Conservation (phyloP, 2,113 vertebrate species). For the Pachycephala philippinensis region DNA sequence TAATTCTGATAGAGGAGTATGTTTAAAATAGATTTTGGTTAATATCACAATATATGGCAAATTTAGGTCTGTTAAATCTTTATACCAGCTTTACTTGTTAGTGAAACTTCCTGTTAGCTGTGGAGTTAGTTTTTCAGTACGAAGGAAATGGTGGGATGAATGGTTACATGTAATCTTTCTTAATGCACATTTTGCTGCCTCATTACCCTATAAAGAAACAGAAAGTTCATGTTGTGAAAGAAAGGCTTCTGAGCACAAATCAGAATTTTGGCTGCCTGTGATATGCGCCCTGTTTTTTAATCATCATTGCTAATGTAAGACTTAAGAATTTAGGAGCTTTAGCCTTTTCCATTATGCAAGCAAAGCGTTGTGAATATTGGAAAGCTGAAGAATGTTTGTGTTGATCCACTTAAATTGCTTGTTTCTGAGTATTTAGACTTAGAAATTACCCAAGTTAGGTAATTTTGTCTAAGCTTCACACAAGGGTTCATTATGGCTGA, state of each 20-base stretch:
- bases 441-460: neutral
- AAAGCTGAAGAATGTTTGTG: neutral
- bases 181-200: neutral
- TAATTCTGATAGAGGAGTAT: neutral
- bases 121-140: neutral
- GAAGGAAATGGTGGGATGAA: neutral
- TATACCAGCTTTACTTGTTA: neutral
- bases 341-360: slow-evolving; percentile 9
- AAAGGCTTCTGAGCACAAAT: neutral
- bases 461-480: neutral
- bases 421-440: neutral
- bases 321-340: slow-evolving; percentile 29
- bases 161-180: neutral
- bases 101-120: neutral
- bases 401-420: slow-evolving; percentile 22
- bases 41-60: neutral
- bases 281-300: neutral
- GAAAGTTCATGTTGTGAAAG: neutral
- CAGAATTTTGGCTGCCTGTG: neutral
- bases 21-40: neutral
- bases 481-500: neutral
- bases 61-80: neutral
- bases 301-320: neutral
- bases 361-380: neutral
- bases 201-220: neutral